Evolutionary conservation across 1,140 invertebrate genomes (phyloP).

Genomic region (Drosophila aff.): DNA sequence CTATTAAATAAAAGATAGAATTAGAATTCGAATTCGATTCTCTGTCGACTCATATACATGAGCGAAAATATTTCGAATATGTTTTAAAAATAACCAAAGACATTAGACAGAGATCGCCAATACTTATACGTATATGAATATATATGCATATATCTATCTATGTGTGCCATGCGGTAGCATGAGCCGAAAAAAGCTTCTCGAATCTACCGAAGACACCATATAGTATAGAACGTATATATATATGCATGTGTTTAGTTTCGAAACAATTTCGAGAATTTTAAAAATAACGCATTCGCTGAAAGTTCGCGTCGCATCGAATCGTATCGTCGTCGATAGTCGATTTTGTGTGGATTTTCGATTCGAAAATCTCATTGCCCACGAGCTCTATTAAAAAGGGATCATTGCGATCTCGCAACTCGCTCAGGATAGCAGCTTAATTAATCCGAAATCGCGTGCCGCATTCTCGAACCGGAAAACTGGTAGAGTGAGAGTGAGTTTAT

Average conservation of each 20-base stretch:
- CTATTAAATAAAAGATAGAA: conserved; percentile 45
- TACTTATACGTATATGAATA: conserved; percentile 27
- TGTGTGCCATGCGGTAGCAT: conserved; percentile 57
- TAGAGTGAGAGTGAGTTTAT: conserved; percentile 45
- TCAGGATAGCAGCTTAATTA: conserved; percentile 27
- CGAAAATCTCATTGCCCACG: conserved; percentile 49
- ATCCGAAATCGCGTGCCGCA: conserved; percentile 15
- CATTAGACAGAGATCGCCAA: conserved; percentile 67
- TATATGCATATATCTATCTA: conserved; percentile 36
- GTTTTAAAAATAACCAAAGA: conserved; percentile 78
- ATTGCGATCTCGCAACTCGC: conserved; percentile 84
- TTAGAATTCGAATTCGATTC: conserved; percentile 46
- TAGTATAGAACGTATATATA: conserved; percentile 30
- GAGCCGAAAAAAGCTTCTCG: conserved; percentile 54
- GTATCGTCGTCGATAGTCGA: conserved; percentile 58
- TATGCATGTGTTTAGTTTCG: conserved; percentile 70
- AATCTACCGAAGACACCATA: conserved; percentile 41
- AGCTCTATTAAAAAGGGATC: conserved; percentile 66
- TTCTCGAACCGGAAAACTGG: conserved; percentile 11
- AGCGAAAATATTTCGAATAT: conserved; percentile 77
- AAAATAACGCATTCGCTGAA: conserved; percentile 80
- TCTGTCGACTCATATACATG: conserved; percentile 52
- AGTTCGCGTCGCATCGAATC: conserved; percentile 64
- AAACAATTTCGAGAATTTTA: conserved; percentile 84
- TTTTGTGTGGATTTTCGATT: conserved; percentile 58